phyloP scores from a whole-genome alignment of 2,797 vertebrate species.

The Poecilia gillii region DNA sequence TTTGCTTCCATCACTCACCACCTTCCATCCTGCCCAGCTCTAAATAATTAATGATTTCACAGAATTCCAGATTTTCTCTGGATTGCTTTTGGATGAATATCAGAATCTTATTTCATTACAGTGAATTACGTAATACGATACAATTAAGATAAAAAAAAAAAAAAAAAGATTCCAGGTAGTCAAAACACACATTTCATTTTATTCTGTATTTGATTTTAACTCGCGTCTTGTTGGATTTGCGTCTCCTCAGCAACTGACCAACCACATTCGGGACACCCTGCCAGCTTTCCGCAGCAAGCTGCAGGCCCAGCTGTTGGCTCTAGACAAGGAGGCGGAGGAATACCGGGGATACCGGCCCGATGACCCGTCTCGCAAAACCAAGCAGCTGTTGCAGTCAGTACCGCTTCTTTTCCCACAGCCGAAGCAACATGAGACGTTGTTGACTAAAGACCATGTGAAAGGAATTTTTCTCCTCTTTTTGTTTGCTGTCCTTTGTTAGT shows the following conservation, averaged over 20 bases:
- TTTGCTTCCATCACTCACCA: constrained; percentile 19
- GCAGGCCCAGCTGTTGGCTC: constrained; percentile 90
- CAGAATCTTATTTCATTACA: constrained; percentile 7
- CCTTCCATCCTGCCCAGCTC: constrained; percentile 23
- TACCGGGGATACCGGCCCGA: constrained; percentile 94
- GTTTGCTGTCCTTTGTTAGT: background rate
- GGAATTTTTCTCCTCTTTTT: background rate
- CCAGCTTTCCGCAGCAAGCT: constrained; percentile 94
- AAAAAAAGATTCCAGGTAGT: background rate
- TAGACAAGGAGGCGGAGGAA: constrained; percentile 95
- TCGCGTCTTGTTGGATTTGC: constrained; percentile 19
- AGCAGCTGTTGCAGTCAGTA: constrained; percentile 93
- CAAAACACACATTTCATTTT: background rate
- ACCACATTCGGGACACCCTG: constrained; percentile 95
- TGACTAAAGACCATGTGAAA: constrained; percentile 7
- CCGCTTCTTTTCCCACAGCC: constrained; percentile 29
- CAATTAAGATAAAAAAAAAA: background rate
- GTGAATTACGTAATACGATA: background rate
- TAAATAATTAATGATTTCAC: constrained; percentile 30
- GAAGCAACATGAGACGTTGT: constrained; percentile 18
- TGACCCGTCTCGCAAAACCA: constrained; percentile 95
- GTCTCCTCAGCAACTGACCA: constrained; percentile 90
- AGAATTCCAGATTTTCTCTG: constrained; percentile 14
- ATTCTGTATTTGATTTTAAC: constrained; percentile 5
- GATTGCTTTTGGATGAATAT: background rate